Evolutionary conservation across 1,140 invertebrate genomes (phyloP), one percentile per base, ranked within the genome.

Genomic region (Zophobas atratus): DNA sequence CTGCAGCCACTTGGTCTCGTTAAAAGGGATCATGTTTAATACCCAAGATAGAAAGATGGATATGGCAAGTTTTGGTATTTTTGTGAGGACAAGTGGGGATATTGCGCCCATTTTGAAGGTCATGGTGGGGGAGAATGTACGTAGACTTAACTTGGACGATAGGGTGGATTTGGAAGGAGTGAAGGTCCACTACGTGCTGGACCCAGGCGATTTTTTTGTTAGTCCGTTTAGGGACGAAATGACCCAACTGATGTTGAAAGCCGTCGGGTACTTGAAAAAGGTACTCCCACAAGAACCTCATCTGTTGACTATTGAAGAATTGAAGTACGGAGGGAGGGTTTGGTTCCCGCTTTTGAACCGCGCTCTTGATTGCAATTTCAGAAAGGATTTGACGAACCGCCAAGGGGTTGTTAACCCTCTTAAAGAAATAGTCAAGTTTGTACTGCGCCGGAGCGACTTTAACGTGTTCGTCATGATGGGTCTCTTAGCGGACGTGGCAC

Each of bases 101-200:
- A 86, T 97, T 35, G 81, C 88, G 43, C 93, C 94, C 2, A 87
- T 95, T 49, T 87, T 96, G 1, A 92, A 92, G 86, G 85, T 93
- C 56, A 79, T 94, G 33, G 83, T 91, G 0, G 89, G 87, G 1
- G 82, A 88, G 48, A 90, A 92, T 76, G 86, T 48, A 75, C 82
- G 32, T 80, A 84, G 76, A 75, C 77, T 89, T 0, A 84, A 86
- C 8, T 79, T 89, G 46, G 87, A 89, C 74, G 55, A 84, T 48
- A 80, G 88, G 81, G 91, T 95, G 8, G 88, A 95, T 86, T 36
- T 94, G 0, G 90, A 91, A 82, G 89, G 91, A 39, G 81, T 98
- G 0, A 92, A 92, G 67, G 90, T 95, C 76, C 97, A 92, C 85
- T 98, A 96, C 85, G 91, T 96, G 82, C 90, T 94, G 81, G 90